A percentile compares a stretch with the other conserved stretches of the same genome.
Evolutionary conservation across 2,113 vertebrate species (phyloP).

Genomic region (Neolamprologus falcicula): DNA sequence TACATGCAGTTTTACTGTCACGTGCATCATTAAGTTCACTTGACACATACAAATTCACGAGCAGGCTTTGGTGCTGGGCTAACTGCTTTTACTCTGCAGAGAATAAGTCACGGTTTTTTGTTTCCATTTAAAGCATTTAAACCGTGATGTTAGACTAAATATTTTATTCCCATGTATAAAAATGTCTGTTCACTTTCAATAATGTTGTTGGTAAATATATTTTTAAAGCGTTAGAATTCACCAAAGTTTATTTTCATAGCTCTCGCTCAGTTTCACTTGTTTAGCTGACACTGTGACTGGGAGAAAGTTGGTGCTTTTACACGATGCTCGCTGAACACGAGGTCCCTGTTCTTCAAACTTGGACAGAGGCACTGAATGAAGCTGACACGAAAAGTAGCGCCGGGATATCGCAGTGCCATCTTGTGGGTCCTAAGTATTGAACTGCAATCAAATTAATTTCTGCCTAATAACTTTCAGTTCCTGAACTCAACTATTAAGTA

Average conservation of each 20-base stretch:
- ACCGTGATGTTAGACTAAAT: neutral
- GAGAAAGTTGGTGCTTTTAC: neutral
- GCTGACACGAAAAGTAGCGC: neutral
- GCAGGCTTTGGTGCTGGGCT: neutral
- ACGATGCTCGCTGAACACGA: neutral
- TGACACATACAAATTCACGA: neutral
- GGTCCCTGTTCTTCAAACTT: neutral
- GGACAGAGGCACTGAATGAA: neutral
- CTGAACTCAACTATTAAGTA: neutral
- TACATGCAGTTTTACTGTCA: neutral
- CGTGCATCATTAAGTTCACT: neutral
- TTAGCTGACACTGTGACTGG: neutral
- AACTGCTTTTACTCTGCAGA: neutral
- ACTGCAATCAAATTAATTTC: neutral
- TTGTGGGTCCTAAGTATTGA: slow-evolving; percentile 7
- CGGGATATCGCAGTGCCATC: slow-evolving; percentile 27
- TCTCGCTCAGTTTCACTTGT: neutral
- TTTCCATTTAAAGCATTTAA: neutral
- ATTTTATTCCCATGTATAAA: neutral
- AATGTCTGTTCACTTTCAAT: neutral
- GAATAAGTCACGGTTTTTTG: neutral
- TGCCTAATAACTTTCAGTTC: neutral
- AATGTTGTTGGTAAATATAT: neutral
- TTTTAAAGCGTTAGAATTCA: neutral
- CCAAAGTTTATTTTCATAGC: neutral